Conservation (phyloP, 2,888 invertebrate genomes). For the Tenthredo amoena region DNA sequence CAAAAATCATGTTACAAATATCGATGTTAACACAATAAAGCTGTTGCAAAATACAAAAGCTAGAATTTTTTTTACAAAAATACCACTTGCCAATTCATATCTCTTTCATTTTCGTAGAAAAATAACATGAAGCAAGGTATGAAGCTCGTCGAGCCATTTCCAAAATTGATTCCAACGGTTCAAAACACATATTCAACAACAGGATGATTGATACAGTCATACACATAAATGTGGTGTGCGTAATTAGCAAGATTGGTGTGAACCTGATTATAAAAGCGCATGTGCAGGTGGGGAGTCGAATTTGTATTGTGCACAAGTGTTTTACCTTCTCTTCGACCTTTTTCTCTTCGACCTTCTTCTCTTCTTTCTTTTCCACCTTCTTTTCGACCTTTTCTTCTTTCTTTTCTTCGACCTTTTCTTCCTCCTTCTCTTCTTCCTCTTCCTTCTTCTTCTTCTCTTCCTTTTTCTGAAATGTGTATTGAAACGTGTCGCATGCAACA, state of each 20-base stretch:
- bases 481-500: slow-evolving; percentile 66
- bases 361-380: slow-evolving; percentile 65
- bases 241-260: background rate
- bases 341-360: slow-evolving; percentile 74
- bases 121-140: no score
- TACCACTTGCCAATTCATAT: background rate
- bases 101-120: background rate
- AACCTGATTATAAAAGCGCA: background rate
- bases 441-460: slow-evolving; percentile 61
- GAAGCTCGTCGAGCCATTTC: no score
- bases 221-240: background rate
- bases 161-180: no score
- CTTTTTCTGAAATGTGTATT: slow-evolving; percentile 51
- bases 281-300: background rate
- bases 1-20: background rate
- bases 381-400: slow-evolving; percentile 69
- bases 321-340: slow-evolving; percentile 66
- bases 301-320: slow-evolving; percentile 50
- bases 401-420: slow-evolving; percentile 71
- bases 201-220: background rate
- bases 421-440: slow-evolving; percentile 66
- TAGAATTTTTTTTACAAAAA: background rate
- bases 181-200: background rate
- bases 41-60: background rate
- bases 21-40: background rate